Base-by-base conservation (phyloP, 2,797 vertebrate genomes). In the Astyanax mexicanus region DNA sequence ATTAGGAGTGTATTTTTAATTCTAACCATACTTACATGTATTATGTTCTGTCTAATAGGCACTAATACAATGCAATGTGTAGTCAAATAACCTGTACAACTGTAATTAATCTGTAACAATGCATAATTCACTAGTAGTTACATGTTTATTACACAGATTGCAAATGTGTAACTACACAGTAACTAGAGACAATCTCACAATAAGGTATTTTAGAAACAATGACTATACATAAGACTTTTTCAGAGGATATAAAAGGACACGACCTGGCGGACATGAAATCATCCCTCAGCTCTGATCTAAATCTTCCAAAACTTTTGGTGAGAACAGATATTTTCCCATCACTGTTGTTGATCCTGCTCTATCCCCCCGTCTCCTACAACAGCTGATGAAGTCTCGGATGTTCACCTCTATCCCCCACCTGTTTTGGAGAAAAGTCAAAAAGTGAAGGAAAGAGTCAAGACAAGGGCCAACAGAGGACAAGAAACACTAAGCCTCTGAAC, bases 251-350 rank as follows among this genome's bases (percentile, higher is more conserved):
- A 60, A 21, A 21, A 17, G n/a, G 35, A 51, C 55, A 17, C 23
- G 6, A n/a, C 19, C 17, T 35, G 29, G 5, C 32, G 29, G 29
- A 2, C 29, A 32, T 5, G 17, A 65, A 62, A 35, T 57, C 51
- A 67, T 55, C 60, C n/a, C n/a, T 1, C 6, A 19, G 8, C 47
- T 49, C 6, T 5, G 44, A 45, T 27, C 10, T 38, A 25, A 25
- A 73, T 25, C 25, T 54, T 64, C 7, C 60, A 13, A 29, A n/a
- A 44, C 37, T 35, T 65, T 54, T 17, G 1, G 44, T 37, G 57
- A 49, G 55, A 27, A 12, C 60, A 69, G 73, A 75, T 32, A 29
- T 47, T 58, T 60, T 75, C 49, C 55, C 35, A 49, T 68, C 44
- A 44, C 12, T 21, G 54, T 6, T 29, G 32, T 51, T 68, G 64